These are phyloP conservation scores for Tinamus guttatus DNA, from an alignment of 2,113 vertebrate species.

Conservation along the genomic window DNA sequence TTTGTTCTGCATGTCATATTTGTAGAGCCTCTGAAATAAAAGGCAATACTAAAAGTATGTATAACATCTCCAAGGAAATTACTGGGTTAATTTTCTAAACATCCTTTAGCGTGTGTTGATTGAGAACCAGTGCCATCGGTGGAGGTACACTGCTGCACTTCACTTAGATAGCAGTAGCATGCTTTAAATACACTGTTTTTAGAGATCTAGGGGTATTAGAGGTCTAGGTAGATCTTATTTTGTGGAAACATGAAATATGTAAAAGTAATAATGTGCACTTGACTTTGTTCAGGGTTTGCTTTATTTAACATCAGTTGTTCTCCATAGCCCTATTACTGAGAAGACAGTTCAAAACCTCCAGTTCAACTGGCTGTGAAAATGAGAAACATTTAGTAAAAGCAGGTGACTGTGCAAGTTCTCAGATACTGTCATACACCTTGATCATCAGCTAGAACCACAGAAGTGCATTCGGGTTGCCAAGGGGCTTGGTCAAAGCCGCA, in stretches of 20 bases:
- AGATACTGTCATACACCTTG: background rate
- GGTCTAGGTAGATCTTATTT: background rate
- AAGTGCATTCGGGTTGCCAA: background rate
- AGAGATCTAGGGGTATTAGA: background rate
- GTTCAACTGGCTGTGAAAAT: background rate
- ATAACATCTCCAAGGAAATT: background rate
- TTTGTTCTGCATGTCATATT: slow-evolving; percentile 42
- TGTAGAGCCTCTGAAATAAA: slow-evolving; percentile 25
- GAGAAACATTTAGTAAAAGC: background rate
- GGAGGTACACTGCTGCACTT: background rate
- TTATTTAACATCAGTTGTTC: background rate
- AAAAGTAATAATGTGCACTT: background rate
- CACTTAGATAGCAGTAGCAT: background rate
- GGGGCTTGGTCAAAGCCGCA: background rate
- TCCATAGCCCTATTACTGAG: background rate
- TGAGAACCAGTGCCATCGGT: background rate
- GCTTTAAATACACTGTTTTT: background rate
- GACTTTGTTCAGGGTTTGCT: background rate
- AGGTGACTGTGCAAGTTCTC: background rate
- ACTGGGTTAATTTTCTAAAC: background rate
- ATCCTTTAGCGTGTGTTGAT: background rate
- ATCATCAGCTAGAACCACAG: background rate
- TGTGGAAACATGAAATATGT: background rate
- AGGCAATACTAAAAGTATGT: background rate
- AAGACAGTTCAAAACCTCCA: background rate